A percentile compares a stretch with the other conserved stretches of the same genome.
Conservation (phyloP, 2,113 vertebrate genomes). For the Prunella fulvescens region DNA sequence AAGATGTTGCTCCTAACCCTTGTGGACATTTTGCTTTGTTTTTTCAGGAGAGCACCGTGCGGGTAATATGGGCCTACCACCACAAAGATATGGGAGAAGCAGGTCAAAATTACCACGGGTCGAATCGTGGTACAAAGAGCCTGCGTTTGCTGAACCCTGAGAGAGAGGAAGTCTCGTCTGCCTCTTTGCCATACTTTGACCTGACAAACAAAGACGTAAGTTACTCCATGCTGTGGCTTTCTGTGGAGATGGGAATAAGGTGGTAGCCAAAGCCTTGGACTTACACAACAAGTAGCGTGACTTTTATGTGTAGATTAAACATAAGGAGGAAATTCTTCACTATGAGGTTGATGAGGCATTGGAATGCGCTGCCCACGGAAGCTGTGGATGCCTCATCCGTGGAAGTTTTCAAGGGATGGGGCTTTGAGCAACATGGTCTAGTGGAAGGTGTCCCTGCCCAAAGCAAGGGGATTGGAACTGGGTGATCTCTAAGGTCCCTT, state of each 20-base stretch:
- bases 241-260: not conserved
- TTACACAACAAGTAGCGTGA: not conserved
- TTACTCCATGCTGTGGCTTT: conserved; percentile 28
- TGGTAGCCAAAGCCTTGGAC: not conserved
- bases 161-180: conserved; percentile 46
- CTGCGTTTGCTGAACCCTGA: conserved; percentile 81
- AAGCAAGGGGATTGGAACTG: not conserved
- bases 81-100: conserved; percentile 74
- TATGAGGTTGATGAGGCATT: not conserved
- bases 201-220: conserved; percentile 82
- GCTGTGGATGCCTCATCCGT: not conserved
- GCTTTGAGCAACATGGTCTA: not conserved
- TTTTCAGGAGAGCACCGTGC: conserved; percentile 80
- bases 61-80: conserved; percentile 88
- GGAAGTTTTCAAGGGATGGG: not conserved
- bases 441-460: not conserved
- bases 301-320: not conserved
- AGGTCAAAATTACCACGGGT: conserved; percentile 78
- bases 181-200: conserved; percentile 70
- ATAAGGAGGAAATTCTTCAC: not conserved
- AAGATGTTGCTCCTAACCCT: not conserved
- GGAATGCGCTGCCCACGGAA: not conserved
- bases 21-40: not conserved
- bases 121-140: conserved; percentile 82
- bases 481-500: not conserved